phyloP scores from a whole-genome alignment of 2,113 vertebrate genomes.

The Cavia aperea region DNA sequence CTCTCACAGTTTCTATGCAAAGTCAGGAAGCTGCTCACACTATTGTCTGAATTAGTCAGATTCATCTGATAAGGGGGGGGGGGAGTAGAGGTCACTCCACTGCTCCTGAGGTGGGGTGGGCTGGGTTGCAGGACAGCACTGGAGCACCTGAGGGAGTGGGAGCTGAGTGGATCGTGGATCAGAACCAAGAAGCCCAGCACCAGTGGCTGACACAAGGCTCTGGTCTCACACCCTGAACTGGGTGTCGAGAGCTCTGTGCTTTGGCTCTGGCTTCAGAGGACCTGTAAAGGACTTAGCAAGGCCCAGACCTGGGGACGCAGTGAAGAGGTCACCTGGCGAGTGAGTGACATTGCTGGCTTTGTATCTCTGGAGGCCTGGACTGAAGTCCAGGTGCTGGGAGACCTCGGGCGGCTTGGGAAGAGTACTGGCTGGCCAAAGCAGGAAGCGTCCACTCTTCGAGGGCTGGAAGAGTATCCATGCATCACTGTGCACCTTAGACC shows the following conservation, averaged over 20 bases:
- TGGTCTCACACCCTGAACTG: not conserved
- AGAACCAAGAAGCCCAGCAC: not conserved
- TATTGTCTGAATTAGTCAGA: not conserved
- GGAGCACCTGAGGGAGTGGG: fast-evolving
- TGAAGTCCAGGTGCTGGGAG: not conserved
- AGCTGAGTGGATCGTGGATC: not conserved
- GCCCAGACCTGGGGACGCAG: not conserved
- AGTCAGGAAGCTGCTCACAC: not conserved
- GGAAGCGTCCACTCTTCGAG: not conserved
- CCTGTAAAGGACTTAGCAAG: not conserved
- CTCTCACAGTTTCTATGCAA: not conserved
- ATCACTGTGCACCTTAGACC: not conserved
- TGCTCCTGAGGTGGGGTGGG: too few relatives aligned
- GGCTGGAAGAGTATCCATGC: not conserved
- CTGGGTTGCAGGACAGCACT: not conserved
- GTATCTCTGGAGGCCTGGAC: not conserved
- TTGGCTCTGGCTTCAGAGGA: not conserved
- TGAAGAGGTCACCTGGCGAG: not conserved
- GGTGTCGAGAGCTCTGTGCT: too few relatives aligned
- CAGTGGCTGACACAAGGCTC: not conserved
- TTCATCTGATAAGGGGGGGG: not conserved
- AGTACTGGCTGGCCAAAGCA: fast-evolving
- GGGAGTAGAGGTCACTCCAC: not conserved
- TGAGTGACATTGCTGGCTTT: not conserved
- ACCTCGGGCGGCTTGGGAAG: not conserved